Evolutionary conservation across 2,797 vertebrate species (phyloP).

Genomic region (Phataginus tricuspis): DNA sequence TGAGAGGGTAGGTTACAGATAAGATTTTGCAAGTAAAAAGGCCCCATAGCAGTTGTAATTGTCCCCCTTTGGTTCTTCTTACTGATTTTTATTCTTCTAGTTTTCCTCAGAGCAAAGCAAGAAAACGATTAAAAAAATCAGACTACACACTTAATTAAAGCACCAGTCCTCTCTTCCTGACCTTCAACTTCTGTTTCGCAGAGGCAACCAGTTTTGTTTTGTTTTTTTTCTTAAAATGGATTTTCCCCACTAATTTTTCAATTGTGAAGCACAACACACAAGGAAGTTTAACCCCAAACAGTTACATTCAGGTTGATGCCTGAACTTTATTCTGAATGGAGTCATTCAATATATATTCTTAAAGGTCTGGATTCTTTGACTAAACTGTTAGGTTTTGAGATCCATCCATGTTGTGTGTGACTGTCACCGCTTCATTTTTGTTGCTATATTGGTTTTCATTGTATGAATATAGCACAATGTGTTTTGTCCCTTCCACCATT

Average conservation of each 20-base stretch:
- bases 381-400: neutral
- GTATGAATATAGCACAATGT: neutral
- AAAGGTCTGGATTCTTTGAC: neutral
- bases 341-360: neutral
- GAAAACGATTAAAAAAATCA: neutral
- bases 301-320: neutral
- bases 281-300: neutral
- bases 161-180: neutral
- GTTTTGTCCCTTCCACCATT: neutral
- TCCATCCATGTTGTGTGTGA: neutral
- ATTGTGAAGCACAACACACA: neutral
- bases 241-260: neutral
- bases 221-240: neutral
- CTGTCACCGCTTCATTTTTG: neutral
- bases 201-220: neutral
- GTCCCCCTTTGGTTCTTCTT: neutral
- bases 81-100: neutral
- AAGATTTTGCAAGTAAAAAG: neutral
- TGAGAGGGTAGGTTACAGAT: neutral
- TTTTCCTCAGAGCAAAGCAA: neutral
- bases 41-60: neutral
- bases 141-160: neutral
- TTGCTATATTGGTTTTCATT: neutral
- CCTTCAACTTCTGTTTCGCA: neutral
- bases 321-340: neutral